Evolutionary conservation across 64 coral and sea anemone species (phyloP).

Genomic region (Stylophora pistillata): DNA sequence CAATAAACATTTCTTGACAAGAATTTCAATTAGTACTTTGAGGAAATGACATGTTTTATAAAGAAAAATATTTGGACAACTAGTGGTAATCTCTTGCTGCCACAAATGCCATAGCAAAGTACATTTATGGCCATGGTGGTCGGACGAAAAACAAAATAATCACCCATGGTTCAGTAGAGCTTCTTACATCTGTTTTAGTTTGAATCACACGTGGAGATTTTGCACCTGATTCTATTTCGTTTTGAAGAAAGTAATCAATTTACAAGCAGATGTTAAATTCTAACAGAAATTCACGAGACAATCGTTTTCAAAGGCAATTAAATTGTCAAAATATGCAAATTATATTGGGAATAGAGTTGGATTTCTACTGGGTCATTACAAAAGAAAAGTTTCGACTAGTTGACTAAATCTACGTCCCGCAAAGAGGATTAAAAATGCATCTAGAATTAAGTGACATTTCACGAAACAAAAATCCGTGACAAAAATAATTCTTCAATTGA

Average conservation of each 20-base stretch:
- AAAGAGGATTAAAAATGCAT: slow-evolving; percentile 19
- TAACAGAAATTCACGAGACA: neutral
- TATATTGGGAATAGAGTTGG: neutral
- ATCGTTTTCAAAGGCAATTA: neutral
- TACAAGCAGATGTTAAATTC: neutral
- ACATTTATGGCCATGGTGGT: slow-evolving; percentile 2
- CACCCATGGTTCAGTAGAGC: neutral
- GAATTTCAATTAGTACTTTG: neutral
- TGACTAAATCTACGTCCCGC: neutral
- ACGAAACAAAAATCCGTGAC: neutral
- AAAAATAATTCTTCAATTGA: neutral
- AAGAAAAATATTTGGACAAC: slow-evolving; percentile 32
- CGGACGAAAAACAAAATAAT: neutral
- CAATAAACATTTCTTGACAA: neutral
- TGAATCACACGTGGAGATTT: neutral
- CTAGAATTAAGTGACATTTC: neutral
- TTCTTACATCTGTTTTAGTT: neutral
- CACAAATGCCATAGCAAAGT: neutral
- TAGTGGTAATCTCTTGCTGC: neutral
- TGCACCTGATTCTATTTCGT: neutral
- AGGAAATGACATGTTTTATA: neutral
- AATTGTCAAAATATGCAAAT: neutral
- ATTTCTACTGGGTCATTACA: neutral
- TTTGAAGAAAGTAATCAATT: slow-evolving; percentile 9
- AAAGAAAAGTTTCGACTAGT: neutral